Evolutionary conservation across 2,888 invertebrate species (phyloP).

Genomic region (Acanthopleura granulata): DNA sequence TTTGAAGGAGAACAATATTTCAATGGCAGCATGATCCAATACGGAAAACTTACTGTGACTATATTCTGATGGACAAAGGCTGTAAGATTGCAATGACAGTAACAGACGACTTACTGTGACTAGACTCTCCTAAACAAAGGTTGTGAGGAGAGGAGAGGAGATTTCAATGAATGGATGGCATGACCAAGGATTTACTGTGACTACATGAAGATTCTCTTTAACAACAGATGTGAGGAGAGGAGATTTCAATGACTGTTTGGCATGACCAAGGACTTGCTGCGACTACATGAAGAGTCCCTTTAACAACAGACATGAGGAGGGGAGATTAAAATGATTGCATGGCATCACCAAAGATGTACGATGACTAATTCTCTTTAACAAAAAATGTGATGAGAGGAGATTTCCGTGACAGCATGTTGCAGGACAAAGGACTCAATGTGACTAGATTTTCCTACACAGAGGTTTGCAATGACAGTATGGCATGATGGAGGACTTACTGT

Average conservation of each 20-base stretch:
- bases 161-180: slow-evolving; percentile 95
- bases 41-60: too few relatives aligned
- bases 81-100: slow-evolving; percentile 93
- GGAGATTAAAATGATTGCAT: slow-evolving; percentile 96
- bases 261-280: slow-evolving; percentile 72
- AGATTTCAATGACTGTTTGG: slow-evolving; percentile 94
- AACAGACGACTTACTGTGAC: slow-evolving; percentile 95
- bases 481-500: slow-evolving; percentile 77
- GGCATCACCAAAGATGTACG: slow-evolving; percentile 89
- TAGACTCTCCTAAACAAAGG: slow-evolving; percentile 91
- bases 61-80: slow-evolving; percentile 92
- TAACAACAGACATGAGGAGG: slow-evolving; percentile 91
- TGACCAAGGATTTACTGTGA: slow-evolving; percentile 86
- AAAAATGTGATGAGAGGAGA: slow-evolving; percentile 93
- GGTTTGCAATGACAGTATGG: slow-evolving; percentile 76
- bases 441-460: slow-evolving; percentile 93
- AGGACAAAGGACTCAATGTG: slow-evolving; percentile 77
- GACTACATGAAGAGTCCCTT: slow-evolving; percentile 80
- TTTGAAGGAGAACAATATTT: slow-evolving; percentile 95
- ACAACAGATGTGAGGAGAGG: slow-evolving; percentile 95
- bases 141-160: slow-evolving; percentile 93
- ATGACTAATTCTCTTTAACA: slow-evolving; percentile 91
- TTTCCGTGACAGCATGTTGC: slow-evolving; percentile 95
- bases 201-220: slow-evolving; percentile 88
- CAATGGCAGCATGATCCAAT: slow-evolving; percentile 94